Conservation (phyloP, 92 coral and sea anemone genomes). For the Meandrina meandrites region DNA sequence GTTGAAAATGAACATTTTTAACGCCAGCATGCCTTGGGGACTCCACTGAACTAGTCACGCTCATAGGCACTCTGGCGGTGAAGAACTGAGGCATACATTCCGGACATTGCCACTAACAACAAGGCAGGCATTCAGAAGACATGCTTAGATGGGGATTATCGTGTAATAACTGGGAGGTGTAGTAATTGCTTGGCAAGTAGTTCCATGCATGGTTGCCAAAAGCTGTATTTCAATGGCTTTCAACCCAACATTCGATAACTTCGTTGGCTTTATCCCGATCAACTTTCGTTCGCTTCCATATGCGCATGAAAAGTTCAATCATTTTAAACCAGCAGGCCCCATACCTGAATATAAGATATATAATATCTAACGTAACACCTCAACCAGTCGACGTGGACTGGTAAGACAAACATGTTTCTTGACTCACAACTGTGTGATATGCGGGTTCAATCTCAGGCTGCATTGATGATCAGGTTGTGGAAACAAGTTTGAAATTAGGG, state of each 20-base stretch:
- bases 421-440: background rate
- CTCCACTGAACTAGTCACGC: background rate
- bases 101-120: too few species aligned
- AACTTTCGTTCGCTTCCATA: background rate
- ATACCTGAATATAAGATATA: slow-evolving; percentile 25
- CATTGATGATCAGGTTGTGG: background rate
- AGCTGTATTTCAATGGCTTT: background rate
- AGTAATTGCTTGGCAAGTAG: background rate
- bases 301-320: slow-evolving; percentile 6
- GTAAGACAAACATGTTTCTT: slow-evolving; percentile 41
- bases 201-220: background rate
- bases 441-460: slow-evolving; percentile 8
- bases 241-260: background rate
- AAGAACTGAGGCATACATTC: too few species aligned
- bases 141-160: too few species aligned
- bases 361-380: slow-evolving; percentile 49
- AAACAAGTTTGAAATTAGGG: background rate
- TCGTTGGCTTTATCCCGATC: background rate
- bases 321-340: background rate
- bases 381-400: slow-evolving; percentile 20
- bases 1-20: too few species aligned
- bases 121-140: too few species aligned
- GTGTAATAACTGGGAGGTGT: too few species aligned
- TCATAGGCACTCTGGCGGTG: background rate
- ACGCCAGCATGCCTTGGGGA: background rate